Percentiles rank a stretch among this genome's conserved stretches.
Evolutionary conservation across 2,888 invertebrate species (phyloP).

Genomic region (Spodoptera picta): DNA sequence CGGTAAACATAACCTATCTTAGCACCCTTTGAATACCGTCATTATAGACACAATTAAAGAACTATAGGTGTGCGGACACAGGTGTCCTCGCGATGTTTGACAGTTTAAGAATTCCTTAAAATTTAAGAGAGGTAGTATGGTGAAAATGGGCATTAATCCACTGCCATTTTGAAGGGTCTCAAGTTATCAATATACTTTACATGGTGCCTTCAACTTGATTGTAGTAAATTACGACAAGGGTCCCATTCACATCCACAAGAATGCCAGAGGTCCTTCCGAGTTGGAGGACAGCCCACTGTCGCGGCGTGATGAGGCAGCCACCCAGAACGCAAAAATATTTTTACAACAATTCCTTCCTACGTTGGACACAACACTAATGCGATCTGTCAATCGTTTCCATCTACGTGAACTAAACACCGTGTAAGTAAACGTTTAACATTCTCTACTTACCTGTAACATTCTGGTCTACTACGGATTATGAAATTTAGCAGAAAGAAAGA

Average conservation of each 20-base stretch:
- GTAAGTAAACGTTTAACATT: slow-evolving; percentile 5
- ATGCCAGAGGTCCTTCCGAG: neutral
- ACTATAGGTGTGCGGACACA: too few relatives aligned
- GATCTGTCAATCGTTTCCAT: neutral
- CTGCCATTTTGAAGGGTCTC: too few relatives aligned
- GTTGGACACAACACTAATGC: slow-evolving; percentile 2
- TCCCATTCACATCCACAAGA: slow-evolving; percentile 17
- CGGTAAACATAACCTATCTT: too few relatives aligned
- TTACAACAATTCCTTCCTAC: slow-evolving; percentile 1
- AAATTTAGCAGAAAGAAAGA: too few relatives aligned
- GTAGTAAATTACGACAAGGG: slow-evolving; percentile 17
- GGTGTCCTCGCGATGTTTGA: too few relatives aligned
- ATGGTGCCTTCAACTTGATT: neutral
- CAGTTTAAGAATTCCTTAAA: too few relatives aligned
- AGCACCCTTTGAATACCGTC: too few relatives aligned
- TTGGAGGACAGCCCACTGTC: neutral
- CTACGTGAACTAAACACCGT: slow-evolving; percentile 7
- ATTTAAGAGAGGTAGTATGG: too few relatives aligned
- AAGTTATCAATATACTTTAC: neutral
- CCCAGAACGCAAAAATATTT: neutral
- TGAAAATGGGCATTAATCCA: too few relatives aligned
- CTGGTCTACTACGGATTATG: too few relatives aligned
- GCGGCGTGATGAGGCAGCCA: slow-evolving; percentile 13
- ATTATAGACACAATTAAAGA: too few relatives aligned
- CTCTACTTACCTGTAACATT: too few relatives aligned